phyloP scores from a whole-genome alignment of 2,888 invertebrate genomes.

The Laspeyria flexula region DNA sequence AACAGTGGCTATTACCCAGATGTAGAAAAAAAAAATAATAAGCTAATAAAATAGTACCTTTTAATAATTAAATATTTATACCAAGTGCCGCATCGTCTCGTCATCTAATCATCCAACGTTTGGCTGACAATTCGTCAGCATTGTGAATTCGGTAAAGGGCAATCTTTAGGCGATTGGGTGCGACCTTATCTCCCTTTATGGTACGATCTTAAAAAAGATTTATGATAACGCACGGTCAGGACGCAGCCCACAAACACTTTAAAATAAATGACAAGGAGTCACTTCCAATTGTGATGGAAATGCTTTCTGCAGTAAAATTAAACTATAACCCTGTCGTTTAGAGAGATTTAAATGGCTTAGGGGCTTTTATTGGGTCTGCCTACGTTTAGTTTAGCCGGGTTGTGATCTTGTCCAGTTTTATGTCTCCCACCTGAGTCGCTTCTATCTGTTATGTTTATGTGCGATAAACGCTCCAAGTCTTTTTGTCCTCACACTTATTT shows the following conservation, averaged over 20 bases:
- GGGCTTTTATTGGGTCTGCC: conserved; percentile 74
- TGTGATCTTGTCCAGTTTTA: conserved; percentile 65
- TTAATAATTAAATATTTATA: not conserved
- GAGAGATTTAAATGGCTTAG: conserved; percentile 82
- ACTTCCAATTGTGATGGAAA: conserved; percentile 85
- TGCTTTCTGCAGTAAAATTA: conserved; percentile 86
- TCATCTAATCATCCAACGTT: conserved; percentile 49
- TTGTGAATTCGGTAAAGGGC: conserved; percentile 75
- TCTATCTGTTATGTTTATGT: conserved; percentile 49
- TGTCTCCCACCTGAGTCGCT: conserved; percentile 58
- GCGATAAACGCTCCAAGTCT: conserved; percentile 38
- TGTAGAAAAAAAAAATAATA: not conserved
- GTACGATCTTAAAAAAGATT: conserved; percentile 85
- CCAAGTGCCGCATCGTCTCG: conserved; percentile 41
- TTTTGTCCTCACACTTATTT: conserved; percentile 34
- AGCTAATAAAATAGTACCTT: not conserved
- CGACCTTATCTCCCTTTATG: conserved; percentile 84
- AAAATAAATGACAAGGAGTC: conserved; percentile 86
- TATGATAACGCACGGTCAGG: conserved; percentile 84
- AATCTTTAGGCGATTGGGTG: conserved; percentile 82
- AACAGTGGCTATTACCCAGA: too few species aligned
- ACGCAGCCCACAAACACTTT: conserved; percentile 80
- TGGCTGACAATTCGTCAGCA: conserved; percentile 80
- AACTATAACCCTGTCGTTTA: conserved; percentile 84
- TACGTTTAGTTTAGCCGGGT: conserved; percentile 62